phyloP scores from a whole-genome alignment of 2,797 vertebrate species.

The Falco cherrug region DNA sequence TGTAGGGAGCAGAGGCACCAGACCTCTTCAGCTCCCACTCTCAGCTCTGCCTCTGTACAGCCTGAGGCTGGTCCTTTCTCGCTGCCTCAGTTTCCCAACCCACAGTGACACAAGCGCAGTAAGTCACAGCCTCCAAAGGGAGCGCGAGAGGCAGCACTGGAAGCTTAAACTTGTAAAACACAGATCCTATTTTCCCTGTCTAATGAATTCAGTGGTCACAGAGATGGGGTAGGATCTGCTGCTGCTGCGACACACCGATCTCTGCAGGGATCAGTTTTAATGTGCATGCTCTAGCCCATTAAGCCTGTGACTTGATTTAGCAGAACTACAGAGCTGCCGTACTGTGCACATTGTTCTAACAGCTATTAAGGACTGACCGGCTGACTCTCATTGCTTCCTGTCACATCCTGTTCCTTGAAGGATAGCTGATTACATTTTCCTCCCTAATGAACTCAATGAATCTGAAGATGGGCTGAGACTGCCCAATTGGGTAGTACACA shows the following conservation, averaged over 20 bases:
- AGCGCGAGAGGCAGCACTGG: fast-evolving
- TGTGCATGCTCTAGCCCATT: background rate
- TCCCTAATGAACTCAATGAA: background rate
- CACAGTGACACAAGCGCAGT: background rate
- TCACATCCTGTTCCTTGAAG: background rate
- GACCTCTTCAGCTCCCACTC: background rate
- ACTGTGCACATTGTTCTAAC: background rate
- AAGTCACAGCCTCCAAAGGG: background rate
- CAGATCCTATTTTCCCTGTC: background rate
- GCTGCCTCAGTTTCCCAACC: background rate
- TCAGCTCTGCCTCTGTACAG: background rate
- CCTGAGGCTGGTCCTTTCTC: background rate
- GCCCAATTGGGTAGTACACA: background rate
- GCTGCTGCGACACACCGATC: fast-evolving
- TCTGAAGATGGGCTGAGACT: background rate
- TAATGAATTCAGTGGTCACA: fast-evolving
- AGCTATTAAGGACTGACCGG: background rate
- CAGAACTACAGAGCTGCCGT: background rate
- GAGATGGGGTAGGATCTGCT: background rate
- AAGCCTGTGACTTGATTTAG: background rate
- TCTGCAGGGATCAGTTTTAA: background rate
- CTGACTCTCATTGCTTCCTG: background rate
- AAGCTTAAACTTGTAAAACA: background rate
- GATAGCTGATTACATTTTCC: background rate
- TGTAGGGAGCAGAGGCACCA: background rate